Evolutionary conservation across 2,797 vertebrate genomes (phyloP), one percentile per base, ranked within the genome.

Genomic region (Rhinogobio ventralis): DNA sequence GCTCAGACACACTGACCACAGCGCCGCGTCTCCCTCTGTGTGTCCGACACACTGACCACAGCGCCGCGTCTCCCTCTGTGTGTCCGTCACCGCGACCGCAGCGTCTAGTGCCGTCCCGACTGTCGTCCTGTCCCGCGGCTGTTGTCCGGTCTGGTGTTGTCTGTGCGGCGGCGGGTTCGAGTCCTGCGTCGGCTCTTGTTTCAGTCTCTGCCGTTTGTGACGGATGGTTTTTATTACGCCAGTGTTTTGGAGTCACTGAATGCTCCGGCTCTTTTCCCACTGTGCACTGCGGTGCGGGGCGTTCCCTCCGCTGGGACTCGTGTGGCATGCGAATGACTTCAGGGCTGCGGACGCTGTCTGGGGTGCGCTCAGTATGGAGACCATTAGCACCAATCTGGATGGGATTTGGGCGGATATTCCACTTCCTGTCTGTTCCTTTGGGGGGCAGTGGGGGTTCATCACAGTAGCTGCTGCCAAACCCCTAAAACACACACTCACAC

Each of bases 401-500:
- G 51, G 86, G 81, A 78, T 84, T 80, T 87, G 72, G 72, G 66
- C n/a, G 78, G 86, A 84, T 81, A 67, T 84, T 67, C 55, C 64
- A 75, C 49, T 86, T 76, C 73, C 81, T 88, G 81, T 57, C 55
- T 86, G 55, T 86, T 73, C 72, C 68, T 45, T 4, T 71, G 36
- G 67, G 51, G 20, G 69, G 83, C 14, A 49, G 23, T 6, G 23
- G 49, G 57, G 76, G 36, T 75, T 45, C 76, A 53, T 84, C 86
- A 84, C 78, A 81, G 86, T 84, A 87, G 82, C 82, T 81, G 77
- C 73, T 87, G 86, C 86, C 82, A 87, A 84, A 84, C 51, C 30
- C 28, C 51, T 39, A 28, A 23, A 71, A 83, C n/a, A 42, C 42
- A 60, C 68, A 75, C 39, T 46, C 46, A 23, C 79, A 66, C 30